Conservation (phyloP, 2,797 vertebrate genomes). For the Pangasius larnaudii region DNA sequence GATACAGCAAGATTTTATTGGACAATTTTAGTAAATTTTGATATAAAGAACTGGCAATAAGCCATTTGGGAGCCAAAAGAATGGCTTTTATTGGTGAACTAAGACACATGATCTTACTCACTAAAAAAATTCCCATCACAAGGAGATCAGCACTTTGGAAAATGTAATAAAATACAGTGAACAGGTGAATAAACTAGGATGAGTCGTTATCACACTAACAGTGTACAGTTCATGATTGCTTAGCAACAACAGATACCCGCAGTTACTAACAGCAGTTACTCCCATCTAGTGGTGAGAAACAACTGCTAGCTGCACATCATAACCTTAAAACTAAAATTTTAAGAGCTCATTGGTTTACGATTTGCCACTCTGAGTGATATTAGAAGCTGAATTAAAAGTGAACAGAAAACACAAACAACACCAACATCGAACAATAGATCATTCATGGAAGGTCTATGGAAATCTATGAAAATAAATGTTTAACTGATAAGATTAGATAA, state of each 20-base stretch:
- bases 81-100: not conserved
- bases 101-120: not conserved
- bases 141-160: not conserved
- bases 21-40: not conserved
- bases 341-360: not conserved
- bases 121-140: not conserved
- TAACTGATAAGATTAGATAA: slow-evolving; percentile 28
- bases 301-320: not conserved
- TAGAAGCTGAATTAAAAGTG: not conserved
- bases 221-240: slow-evolving; percentile 63
- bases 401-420: not conserved
- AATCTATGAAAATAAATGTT: slow-evolving; percentile 25
- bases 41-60: not conserved
- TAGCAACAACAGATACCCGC: slow-evolving; percentile 72
- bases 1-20: not conserved
- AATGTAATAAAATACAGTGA: not conserved
- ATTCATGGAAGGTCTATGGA: not conserved
- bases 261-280: slow-evolving; percentile 59
- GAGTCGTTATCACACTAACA: slow-evolving; percentile 1
- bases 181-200: not conserved
- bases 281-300: slow-evolving; percentile 69
- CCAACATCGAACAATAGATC: not conserved
- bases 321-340: not conserved
- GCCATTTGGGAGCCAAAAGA: not conserved
- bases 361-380: slow-evolving; percentile 10